Percentiles rank a stretch among this genome's conserved stretches.
phyloP scores from a whole-genome alignment of 1,140 invertebrate species.

The Tachypleus tridentatus region DNA sequence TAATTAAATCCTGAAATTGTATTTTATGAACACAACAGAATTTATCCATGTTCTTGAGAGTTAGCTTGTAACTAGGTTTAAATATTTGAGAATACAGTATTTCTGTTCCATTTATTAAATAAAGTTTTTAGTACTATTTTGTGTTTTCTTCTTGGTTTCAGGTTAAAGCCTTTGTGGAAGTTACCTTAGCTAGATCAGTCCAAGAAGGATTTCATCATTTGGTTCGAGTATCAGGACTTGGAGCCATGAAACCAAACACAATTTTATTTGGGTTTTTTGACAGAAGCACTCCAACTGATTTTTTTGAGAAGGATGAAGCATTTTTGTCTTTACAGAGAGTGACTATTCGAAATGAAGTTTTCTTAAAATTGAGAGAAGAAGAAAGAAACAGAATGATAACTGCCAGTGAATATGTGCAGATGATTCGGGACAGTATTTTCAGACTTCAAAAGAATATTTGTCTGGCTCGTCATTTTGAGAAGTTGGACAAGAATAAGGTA shows the following conservation, averaged over 20 bases:
- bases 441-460: slow-evolving; percentile 93
- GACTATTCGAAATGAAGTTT: slow-evolving; percentile 18
- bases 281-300: slow-evolving; percentile 54
- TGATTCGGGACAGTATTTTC: slow-evolving; percentile 63
- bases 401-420: slow-evolving; percentile 66
- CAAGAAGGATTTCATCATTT: slow-evolving; percentile 85
- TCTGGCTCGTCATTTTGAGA: slow-evolving; percentile 79
- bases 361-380: slow-evolving; percentile 29
- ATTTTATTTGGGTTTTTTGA: slow-evolving; percentile 77
- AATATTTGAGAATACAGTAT: not conserved
- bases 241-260: slow-evolving; percentile 98
- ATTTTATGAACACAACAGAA: no score
- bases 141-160: slow-evolving; percentile 24
- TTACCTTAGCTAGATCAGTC: slow-evolving; percentile 73
- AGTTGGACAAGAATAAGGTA: slow-evolving; percentile 46
- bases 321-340: slow-evolving; percentile 21
- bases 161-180: slow-evolving; percentile 94
- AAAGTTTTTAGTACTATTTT: not conserved
- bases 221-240: slow-evolving; percentile 80
- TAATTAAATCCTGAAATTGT: no score
- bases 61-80: no score
- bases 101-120: not conserved
- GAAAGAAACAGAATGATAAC: slow-evolving; percentile 28
- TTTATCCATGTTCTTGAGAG: no score
- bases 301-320: slow-evolving; percentile 41